Base-by-base conservation (phyloP, 2,797 vertebrate species). In the Lutjanus argentimaculatus region DNA sequence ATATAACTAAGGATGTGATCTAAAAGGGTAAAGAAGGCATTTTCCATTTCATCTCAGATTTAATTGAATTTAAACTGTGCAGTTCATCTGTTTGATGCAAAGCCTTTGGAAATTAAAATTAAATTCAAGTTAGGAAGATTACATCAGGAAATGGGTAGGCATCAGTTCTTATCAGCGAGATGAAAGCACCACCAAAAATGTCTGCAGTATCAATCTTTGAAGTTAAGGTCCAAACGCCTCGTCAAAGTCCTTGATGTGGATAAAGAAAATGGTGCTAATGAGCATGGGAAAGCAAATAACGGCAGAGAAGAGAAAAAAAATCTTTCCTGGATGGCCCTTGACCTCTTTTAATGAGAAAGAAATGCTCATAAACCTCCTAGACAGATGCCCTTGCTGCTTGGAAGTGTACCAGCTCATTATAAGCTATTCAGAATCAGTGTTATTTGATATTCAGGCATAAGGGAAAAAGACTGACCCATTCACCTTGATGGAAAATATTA, bases 331-430 rank as follows among this genome's bases (percentile, higher is more conserved):
- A 59, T 79, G 85, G 64, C 77, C 87, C 58, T 80, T 90, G 89
- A 91, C 92, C 90, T 87, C 51, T 13, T 1, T 83, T 93, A 94
- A 93, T 93, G 87, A 94, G 89, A 72, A 67, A 75, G 80, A 91
- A 89, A 90, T 42, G 84, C 80, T 85, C 62, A 45, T 74, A 86
- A 87, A 90, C 52, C 83, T 82, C 67, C 0, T 0, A 75, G 86
- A 88, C 83, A 61, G 77, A 81, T 64, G 81, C 61, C 86, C 79
- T 85, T 79, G 82, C 79, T 80, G 77, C 72, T 43, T 83, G 88
- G 89, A 88, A 64, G 22, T 66, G 67, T 52, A 84, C 75, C 87
- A 85, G 74, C 78, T 87, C 78, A 85, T 88, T 88, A 91, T 7
- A n/a, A 76, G 77, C 53, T n/a, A 63, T 85, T 85, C 72, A 74